Percentiles rank a stretch among this genome's conserved stretches.
These are phyloP conservation scores for Mantis religiosa DNA, from an alignment of 2,888 invertebrate genomes.

Conservation along the genomic window DNA sequence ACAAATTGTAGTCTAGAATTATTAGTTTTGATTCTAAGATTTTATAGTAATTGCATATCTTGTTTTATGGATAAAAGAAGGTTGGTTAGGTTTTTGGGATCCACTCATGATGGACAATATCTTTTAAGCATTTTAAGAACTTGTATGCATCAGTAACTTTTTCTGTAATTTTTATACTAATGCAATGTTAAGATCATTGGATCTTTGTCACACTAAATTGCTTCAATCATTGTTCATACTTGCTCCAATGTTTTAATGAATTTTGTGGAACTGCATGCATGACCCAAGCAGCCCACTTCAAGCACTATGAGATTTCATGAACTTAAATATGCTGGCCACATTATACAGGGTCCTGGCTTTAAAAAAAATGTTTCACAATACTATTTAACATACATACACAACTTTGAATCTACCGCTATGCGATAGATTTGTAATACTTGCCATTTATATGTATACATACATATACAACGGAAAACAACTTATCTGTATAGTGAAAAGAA, in stretches of 20 bases:
- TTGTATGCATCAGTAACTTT: neutral
- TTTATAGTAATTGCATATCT: too few species aligned
- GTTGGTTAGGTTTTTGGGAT: too few species aligned
- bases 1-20: too few species aligned
- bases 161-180: neutral
- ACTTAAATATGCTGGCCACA: constrained; percentile 4
- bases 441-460: constrained; percentile 2
- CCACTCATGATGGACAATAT: neutral
- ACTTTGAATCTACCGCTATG: neutral
- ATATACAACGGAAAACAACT: neutral
- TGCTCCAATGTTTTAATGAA: neutral
- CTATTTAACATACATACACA: neutral
- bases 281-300: neutral
- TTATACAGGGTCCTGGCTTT: constrained; percentile 28
- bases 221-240: neutral
- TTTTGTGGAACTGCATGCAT: neutral
- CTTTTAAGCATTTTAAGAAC: neutral
- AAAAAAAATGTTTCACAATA: constrained; percentile 5
- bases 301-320: neutral
- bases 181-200: neutral
- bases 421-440: neutral
- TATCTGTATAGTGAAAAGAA: neutral
- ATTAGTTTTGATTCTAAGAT: too few species aligned
- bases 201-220: neutral
- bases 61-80: too few species aligned